A percentile compares a stretch with the other conserved stretches of the same genome.
Conservation (phyloP, 2,888 invertebrate genomes). For the Helleia helle region DNA sequence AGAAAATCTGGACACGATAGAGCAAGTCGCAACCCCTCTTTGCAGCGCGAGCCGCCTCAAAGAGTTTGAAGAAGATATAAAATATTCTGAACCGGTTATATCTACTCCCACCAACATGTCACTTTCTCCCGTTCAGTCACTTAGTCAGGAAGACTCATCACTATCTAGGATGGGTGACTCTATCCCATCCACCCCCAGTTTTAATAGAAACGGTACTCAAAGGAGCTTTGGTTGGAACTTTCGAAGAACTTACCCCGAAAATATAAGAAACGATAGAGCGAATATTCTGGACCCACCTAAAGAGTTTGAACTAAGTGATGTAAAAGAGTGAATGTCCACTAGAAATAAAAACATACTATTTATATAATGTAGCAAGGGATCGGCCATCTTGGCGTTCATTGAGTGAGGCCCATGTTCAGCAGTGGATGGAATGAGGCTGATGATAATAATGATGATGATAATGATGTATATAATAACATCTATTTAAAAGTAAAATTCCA, state of each 20-base stretch:
- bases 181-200: conserved; percentile 37
- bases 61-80: conserved; percentile 47
- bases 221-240: conserved; percentile 58
- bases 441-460: too few relatives aligned
- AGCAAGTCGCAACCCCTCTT: conserved; percentile 80
- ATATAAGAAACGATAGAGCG: conserved; percentile 14
- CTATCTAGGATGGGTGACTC: conserved; percentile 34
- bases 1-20: conserved; percentile 77
- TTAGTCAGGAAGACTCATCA: conserved; percentile 36
- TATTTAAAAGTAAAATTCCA: too few relatives aligned
- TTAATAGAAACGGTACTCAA: conserved; percentile 40
- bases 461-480: too few relatives aligned
- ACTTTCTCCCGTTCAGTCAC: conserved; percentile 34
- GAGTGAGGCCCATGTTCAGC: too few relatives aligned
- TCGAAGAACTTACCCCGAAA: conserved; percentile 40
- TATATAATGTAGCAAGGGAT: too few relatives aligned
- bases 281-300: conserved; percentile 16
- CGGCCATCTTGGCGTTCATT: too few relatives aligned
- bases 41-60: conserved; percentile 83
- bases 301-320: conserved; percentile 13
- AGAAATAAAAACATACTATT: too few relatives aligned
- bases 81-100: conserved; percentile 37
- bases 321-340: too few relatives aligned
- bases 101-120: conserved; percentile 30
- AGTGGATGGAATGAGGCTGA: too few relatives aligned